Evolutionary conservation across 2,113 vertebrate genomes (phyloP).

Genomic region (Centropristis striata): DNA sequence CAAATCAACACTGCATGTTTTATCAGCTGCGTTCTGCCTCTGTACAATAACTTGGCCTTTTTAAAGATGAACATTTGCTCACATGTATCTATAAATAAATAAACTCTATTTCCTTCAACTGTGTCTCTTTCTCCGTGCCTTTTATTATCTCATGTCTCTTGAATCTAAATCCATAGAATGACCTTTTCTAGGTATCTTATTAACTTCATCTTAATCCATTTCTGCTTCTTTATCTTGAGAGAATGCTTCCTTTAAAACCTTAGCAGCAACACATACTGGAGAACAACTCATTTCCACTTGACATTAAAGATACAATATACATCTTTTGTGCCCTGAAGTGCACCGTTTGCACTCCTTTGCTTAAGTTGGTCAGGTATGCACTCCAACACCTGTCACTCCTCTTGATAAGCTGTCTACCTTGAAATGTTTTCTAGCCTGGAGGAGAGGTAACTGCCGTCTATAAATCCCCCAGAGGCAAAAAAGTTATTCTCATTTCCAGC

Average conservation of each 20-base stretch:
- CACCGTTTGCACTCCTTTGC: neutral
- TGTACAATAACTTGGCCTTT: neutral
- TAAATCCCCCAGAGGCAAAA: constrained; percentile 2
- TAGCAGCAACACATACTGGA: neutral
- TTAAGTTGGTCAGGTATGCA: neutral
- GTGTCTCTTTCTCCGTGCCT: neutral
- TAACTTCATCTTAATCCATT: neutral
- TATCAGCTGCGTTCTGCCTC: neutral
- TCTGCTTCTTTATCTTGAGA: neutral
- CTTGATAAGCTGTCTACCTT: neutral
- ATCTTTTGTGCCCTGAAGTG: neutral
- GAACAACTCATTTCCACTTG: neutral
- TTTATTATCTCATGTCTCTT: neutral
- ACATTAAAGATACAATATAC: neutral
- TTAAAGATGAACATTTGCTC: neutral
- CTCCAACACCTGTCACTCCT: neutral
- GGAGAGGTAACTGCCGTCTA: neutral
- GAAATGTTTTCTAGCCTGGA: neutral
- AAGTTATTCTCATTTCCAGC: neutral
- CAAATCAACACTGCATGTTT: neutral
- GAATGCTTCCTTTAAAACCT: neutral
- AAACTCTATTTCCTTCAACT: neutral
- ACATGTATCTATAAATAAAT: neutral
- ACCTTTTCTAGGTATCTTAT: neutral
- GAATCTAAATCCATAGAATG: neutral